Evolutionary conservation across 2,888 invertebrate genomes (phyloP), one percentile per base, ranked within the genome.

Genomic region (Cryptocephalus moraei): DNA sequence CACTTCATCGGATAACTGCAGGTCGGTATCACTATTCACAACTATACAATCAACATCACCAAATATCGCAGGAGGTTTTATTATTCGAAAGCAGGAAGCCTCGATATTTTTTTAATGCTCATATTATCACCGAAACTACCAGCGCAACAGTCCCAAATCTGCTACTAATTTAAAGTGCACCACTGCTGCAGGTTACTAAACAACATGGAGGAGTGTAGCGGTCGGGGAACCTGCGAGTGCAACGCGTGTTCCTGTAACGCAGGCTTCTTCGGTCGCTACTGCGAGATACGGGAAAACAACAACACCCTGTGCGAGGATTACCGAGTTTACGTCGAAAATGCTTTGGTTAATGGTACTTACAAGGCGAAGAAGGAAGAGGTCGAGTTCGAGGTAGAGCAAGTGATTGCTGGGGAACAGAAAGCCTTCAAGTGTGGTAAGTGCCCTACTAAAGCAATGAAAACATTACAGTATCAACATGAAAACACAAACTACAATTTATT

Each of bases 211-310:
- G 63, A 79, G 6, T 90, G 89, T 63, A 86, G 84, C 1, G 82
- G 80, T 0, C 78, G 80, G 33, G 93, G 93, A 1, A 72, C 73
- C 2, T 93, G 93, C 63, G 75, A 75, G 11, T 93, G 92, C 62
- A 89, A 87, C 62, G 48, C 52, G 43, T 67, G 67, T 48, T 32
- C 51, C 11, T 67, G 67, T 45, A 34, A 52, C 1, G 41, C 50
- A 8, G 57, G 62, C 32, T 77, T 73, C 54, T 62, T 69, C 0
- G 78, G 78, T 14, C 63, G 58, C 41, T 78, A 70, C 61, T 79
- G 79, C 48, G 77, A 78, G 62, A 71, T 71, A 8, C 76, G 75
- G 52, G 67, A 73, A 1, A 69, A 68, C 0, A 77, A 76, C 49
- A 75, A 75, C 55, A 73, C 74, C 1, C 64, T 76, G 45, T 79